Evolutionary conservation across 2,113 vertebrate genomes (phyloP).

Genomic region (Haemorhous mexicanus): DNA sequence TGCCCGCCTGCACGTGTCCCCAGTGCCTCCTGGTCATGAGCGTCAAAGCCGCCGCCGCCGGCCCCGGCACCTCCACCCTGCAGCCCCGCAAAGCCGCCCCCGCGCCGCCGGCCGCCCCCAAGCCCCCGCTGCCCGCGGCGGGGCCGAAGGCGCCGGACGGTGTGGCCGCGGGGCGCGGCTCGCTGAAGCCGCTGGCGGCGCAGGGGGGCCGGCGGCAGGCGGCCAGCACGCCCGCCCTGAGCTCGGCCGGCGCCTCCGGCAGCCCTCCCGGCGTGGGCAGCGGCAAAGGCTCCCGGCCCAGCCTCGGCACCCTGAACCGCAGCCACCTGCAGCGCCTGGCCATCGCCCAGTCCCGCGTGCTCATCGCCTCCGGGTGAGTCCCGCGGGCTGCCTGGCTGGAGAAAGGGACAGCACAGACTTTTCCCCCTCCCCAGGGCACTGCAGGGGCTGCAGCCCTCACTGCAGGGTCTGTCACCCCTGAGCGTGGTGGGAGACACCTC

Average conservation of each 20-base stretch:
- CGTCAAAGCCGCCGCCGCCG: constrained; percentile 72
- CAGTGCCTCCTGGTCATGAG: constrained; percentile 91
- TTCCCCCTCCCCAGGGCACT: rapidly evolving
- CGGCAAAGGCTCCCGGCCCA: constrained; percentile 55
- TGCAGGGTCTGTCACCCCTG: neutral
- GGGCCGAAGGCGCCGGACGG: too few species aligned
- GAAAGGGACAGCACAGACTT: rapidly evolving
- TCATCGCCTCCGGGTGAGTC: constrained; percentile 92
- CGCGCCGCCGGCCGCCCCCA: neutral
- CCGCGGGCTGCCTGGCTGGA: rapidly evolving
- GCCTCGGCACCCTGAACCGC: constrained; percentile 82
- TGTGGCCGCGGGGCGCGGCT: too few species aligned
- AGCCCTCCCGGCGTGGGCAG: neutral
- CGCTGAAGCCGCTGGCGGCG: constrained; percentile 61
- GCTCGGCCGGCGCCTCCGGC: constrained; percentile 46
- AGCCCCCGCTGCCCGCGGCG: neutral
- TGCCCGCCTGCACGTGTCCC: constrained; percentile 83
- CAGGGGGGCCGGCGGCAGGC: constrained; percentile 70
- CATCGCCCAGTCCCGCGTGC: constrained; percentile 90
- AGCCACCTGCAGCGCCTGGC: constrained; percentile 88
- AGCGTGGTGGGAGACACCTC: neutral
- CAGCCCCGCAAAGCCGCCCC: constrained; percentile 63
- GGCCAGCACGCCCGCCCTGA: constrained; percentile 64
- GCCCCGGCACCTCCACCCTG: constrained; percentile 43
- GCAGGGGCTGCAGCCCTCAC: neutral